These are phyloP conservation scores for Dioctria rufipes DNA, from an alignment of 2,888 invertebrate species.

Conservation along the genomic window DNA sequence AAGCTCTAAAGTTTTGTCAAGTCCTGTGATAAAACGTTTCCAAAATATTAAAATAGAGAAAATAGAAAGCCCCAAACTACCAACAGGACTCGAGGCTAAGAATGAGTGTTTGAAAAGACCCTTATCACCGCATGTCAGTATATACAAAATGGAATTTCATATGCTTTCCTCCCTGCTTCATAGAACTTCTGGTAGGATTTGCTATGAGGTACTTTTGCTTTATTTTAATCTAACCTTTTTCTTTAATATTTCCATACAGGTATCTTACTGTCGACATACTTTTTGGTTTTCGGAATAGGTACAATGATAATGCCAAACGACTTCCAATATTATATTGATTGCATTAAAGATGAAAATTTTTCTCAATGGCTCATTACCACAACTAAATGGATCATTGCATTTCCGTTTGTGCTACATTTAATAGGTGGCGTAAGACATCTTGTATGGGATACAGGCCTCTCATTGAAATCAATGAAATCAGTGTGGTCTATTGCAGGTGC, in stretches of 20 bases:
- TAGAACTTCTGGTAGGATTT: conserved; percentile 5
- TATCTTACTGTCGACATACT: not conserved
- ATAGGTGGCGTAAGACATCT: conserved; percentile 89
- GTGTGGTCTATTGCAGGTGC: not conserved
- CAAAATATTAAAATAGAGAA: conserved; percentile 9
- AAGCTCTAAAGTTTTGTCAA: not conserved
- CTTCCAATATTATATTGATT: not conserved
- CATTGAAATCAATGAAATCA: conserved; percentile 63
- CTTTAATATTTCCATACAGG: not conserved
- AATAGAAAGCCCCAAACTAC: not conserved
- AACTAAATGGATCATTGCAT: conserved; percentile 80
- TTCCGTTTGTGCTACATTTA: conserved; percentile 85
- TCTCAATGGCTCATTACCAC: not conserved
- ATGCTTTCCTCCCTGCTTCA: not conserved
- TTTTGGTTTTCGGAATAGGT: conserved; percentile 71
- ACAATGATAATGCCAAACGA: conserved; percentile 74
- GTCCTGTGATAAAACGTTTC: not conserved
- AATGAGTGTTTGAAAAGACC: conserved; percentile 84
- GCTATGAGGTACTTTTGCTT: no score
- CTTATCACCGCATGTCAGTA: conserved; percentile 88
- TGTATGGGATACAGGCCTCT: conserved; percentile 82
- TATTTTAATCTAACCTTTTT: not conserved
- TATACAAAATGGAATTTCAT: conserved; percentile 75
- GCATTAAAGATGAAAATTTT: not conserved
- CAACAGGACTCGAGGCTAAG: conserved; percentile 73